Evolutionary conservation across 2,797 vertebrate genomes (phyloP).

Genomic region (Catharus ustulatus): DNA sequence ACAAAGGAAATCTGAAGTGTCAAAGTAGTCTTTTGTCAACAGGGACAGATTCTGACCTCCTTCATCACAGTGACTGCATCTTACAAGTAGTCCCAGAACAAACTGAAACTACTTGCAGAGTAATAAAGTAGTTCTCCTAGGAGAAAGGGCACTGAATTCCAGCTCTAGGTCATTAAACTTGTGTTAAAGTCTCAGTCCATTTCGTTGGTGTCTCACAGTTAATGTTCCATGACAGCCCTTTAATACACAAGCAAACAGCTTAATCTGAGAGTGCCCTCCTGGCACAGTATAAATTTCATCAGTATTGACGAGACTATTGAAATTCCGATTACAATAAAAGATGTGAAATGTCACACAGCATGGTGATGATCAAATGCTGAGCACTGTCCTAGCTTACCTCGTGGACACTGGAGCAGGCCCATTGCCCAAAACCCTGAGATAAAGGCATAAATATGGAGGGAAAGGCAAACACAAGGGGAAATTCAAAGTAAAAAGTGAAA

Average conservation of each 20-base stretch:
- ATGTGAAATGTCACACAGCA: not conserved
- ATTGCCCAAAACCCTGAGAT: not conserved
- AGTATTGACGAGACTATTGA: not conserved
- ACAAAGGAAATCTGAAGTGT: constrained; percentile 24
- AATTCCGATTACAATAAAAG: constrained; percentile 8
- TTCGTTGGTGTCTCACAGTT: not conserved
- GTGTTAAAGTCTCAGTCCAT: constrained; percentile 31
- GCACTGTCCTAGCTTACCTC: not conserved
- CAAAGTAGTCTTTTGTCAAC: constrained; percentile 35
- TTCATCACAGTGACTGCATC: not conserved
- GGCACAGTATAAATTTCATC: not conserved
- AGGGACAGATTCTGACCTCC: constrained; percentile 26
- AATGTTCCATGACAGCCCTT: constrained; percentile 29
- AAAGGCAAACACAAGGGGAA: not conserved
- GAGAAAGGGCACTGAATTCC: constrained; percentile 6
- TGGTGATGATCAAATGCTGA: not conserved
- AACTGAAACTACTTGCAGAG: not conserved
- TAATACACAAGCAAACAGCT: constrained; percentile 44
- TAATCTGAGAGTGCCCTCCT: not conserved
- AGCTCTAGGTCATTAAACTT: constrained; percentile 33
- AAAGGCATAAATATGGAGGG: not conserved
- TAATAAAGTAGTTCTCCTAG: not conserved
- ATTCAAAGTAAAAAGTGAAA: not conserved
- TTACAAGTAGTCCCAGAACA: not conserved
- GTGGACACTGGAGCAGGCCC: not conserved